These are phyloP conservation scores for Pagrus major DNA, from an alignment of 2,113 vertebrate species.

Conservation along the genomic window DNA sequence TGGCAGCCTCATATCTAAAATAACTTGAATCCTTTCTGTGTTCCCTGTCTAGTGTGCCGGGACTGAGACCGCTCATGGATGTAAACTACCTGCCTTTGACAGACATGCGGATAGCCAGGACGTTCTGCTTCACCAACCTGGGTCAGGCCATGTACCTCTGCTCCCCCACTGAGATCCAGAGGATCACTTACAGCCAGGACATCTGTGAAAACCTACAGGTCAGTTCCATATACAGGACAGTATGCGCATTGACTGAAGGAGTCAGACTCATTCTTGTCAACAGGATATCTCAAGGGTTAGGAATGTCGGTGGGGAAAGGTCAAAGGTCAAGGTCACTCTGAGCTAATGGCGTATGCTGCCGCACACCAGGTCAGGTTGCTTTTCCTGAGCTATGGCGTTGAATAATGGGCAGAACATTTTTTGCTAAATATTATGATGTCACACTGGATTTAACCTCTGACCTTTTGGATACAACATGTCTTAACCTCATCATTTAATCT, in stretches of 20 bases:
- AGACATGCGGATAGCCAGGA: constrained; percentile 99
- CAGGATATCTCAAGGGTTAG: too few relatives aligned
- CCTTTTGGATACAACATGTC: too few relatives aligned
- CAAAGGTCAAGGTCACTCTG: too few relatives aligned
- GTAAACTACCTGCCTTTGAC: constrained; percentile 98
- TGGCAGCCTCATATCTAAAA: neutral
- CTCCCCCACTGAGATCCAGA: constrained; percentile 98
- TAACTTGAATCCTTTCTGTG: constrained; percentile 12
- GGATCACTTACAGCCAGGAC: constrained; percentile 98
- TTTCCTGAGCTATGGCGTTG: too few relatives aligned
- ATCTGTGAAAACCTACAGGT: constrained; percentile 99
- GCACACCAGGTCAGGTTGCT: too few relatives aligned
- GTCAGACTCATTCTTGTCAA: too few relatives aligned
- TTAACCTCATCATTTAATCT: too few relatives aligned
- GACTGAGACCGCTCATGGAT: constrained; percentile 96
- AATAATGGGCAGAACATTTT: too few relatives aligned
- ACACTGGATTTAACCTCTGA: too few relatives aligned
- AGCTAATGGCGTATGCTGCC: too few relatives aligned
- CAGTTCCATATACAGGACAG: neutral
- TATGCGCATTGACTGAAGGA: neutral
- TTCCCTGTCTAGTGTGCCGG: constrained; percentile 90
- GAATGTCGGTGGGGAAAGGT: too few relatives aligned
- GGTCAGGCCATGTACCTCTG: constrained; percentile 98
- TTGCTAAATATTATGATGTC: too few relatives aligned
- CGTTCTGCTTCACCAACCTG: constrained; percentile 98